These are phyloP conservation scores for Coturnix japonica DNA, from an alignment of 2,113 vertebrate genomes.

Conservation along the genomic window DNA sequence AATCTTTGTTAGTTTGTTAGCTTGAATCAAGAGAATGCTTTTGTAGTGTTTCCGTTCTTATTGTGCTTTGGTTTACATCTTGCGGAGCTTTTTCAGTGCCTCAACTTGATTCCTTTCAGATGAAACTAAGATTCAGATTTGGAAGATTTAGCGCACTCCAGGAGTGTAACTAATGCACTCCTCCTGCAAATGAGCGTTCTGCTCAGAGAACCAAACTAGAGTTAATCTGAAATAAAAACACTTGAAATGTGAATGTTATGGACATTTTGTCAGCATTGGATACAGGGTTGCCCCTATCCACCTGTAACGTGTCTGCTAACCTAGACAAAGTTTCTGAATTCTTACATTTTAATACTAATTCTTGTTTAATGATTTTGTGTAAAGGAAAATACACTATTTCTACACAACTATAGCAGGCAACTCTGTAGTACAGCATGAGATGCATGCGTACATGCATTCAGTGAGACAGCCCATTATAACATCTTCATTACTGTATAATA, in stretches of 20 bases:
- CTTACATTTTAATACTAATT: background rate
- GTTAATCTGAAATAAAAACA: slow-evolving; percentile 56
- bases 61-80: background rate
- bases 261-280: slow-evolving; percentile 35
- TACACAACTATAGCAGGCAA: background rate
- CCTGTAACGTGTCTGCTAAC: slow-evolving; percentile 15
- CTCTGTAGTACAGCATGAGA: background rate
- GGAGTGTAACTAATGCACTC: slow-evolving; percentile 64
- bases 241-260: slow-evolving; percentile 31
- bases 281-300: background rate
- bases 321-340: background rate
- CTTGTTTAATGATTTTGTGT: background rate
- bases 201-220: background rate
- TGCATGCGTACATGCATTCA: background rate
- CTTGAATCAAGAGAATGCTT: slow-evolving; percentile 4
- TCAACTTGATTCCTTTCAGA: slow-evolving; percentile 63
- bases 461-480: background rate
- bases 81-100: slow-evolving; percentile 47
- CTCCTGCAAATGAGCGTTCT: slow-evolving; percentile 57
- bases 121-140: slow-evolving; percentile 43
- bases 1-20: slow-evolving; percentile 11
- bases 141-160: slow-evolving; percentile 59
- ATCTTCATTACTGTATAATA: background rate
- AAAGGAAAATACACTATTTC: background rate
- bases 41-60: slow-evolving; percentile 29